Conservation (phyloP, 2,888 invertebrate genomes). For the Anthophora plumipes region DNA sequence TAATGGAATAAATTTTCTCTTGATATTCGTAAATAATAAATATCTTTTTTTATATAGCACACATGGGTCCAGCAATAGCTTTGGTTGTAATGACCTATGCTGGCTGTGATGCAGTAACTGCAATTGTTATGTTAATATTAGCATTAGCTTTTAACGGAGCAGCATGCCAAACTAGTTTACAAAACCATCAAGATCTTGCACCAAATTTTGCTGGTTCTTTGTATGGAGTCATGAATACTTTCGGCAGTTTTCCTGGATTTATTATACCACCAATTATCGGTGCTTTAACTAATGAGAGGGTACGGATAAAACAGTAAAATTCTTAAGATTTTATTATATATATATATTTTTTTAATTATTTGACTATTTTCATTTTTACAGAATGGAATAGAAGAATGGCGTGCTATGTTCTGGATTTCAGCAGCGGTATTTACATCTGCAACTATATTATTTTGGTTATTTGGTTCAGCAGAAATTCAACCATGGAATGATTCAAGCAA, state of each 20-base stretch:
- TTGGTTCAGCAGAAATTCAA: slow-evolving; percentile 90
- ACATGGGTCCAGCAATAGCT: slow-evolving; percentile 85
- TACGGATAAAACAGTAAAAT: slow-evolving; percentile 51
- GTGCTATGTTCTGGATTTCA: slow-evolving; percentile 90
- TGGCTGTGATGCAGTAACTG: slow-evolving; percentile 77
- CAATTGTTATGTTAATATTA: slow-evolving; percentile 79
- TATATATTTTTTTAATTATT: background rate
- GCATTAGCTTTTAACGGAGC: slow-evolving; percentile 81
- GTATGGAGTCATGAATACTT: slow-evolving; percentile 83
- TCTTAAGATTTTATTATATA: background rate
- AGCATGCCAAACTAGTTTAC: slow-evolving; percentile 82
- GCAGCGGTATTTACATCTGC: slow-evolving; percentile 89
- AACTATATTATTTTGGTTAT: slow-evolving; percentile 89
- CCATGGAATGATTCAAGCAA: slow-evolving; percentile 88
- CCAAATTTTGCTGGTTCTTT: slow-evolving; percentile 84
- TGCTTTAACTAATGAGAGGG: slow-evolving; percentile 77
- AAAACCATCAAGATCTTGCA: slow-evolving; percentile 83
- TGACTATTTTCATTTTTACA: slow-evolving; percentile 77
- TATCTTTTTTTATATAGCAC: slow-evolving; percentile 72
- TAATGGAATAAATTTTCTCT: background rate
- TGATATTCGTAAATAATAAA: background rate
- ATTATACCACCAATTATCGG: slow-evolving; percentile 82
- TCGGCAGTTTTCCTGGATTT: slow-evolving; percentile 83
- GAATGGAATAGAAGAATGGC: slow-evolving; percentile 92
- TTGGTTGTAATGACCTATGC: slow-evolving; percentile 84